A percentile compares a stretch with the other conserved stretches of the same genome.
Conservation (phyloP, 2,888 invertebrate genomes). For the Chouioia cunea region DNA sequence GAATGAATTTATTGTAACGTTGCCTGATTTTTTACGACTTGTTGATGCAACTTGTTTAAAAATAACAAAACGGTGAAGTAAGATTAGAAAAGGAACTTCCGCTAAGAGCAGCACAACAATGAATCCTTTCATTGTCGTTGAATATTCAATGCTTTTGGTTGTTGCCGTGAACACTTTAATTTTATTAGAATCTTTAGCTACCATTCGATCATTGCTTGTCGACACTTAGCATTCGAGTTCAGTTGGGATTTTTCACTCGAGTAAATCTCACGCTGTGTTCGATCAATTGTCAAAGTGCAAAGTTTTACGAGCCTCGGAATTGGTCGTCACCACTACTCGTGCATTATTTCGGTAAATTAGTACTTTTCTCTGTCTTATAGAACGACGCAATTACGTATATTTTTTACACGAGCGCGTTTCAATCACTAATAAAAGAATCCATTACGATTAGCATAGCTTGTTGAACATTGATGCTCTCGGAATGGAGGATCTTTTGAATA, state of each 20-base stretch:
- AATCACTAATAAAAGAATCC: conserved; percentile 1
- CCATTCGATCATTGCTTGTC: conserved; percentile 1
- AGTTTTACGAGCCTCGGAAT: conserved; percentile 30
- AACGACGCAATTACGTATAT: not conserved
- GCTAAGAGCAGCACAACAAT: too few relatives aligned
- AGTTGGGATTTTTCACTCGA: conserved; percentile 1
- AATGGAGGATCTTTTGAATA: not conserved
- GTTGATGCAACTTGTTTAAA: too few relatives aligned
- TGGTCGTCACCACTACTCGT: conserved; percentile 32
- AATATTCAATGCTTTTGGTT: not conserved
- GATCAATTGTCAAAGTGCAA: conserved; percentile 25
- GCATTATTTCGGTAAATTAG: conserved; percentile 23
- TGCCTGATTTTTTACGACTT: too few relatives aligned
- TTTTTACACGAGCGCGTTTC: too few relatives aligned
- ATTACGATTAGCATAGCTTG: conserved; percentile 8
- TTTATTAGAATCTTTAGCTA: conserved; percentile 29
- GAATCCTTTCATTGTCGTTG: too few relatives aligned
- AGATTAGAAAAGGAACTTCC: too few relatives aligned
- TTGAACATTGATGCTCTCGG: conserved; percentile 20
- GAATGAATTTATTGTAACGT: too few relatives aligned
- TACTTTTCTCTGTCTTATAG: not conserved
- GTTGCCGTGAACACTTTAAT: conserved; percentile 17
- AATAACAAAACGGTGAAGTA: too few relatives aligned
- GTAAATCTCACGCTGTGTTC: not conserved
- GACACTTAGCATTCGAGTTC: conserved; percentile 3